These are phyloP conservation scores for Candidula unifasciata DNA, from an alignment of 2,888 invertebrate genomes.

Conservation along the genomic window DNA sequence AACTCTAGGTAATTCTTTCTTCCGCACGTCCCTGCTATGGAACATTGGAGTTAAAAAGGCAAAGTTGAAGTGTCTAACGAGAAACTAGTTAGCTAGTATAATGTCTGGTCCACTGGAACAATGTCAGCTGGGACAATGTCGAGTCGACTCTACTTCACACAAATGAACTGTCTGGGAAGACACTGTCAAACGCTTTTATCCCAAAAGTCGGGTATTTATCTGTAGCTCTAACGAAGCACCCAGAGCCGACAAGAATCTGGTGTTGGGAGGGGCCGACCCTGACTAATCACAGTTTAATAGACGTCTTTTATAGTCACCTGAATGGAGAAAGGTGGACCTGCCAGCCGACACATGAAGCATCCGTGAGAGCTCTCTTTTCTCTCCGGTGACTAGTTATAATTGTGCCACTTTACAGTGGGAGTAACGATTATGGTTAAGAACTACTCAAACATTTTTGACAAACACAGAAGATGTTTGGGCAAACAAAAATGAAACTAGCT, in stretches of 20 bases:
- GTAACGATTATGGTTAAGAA: background rate
- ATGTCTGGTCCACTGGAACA: background rate
- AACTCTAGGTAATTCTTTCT: no score
- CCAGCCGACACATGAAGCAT: constrained; percentile 7
- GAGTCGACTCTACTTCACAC: background rate
- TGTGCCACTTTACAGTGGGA: constrained; percentile 1
- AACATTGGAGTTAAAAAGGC: no score
- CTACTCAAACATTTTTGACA: constrained; percentile 26
- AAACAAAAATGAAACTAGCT: constrained; percentile 8
- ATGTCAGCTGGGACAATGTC: background rate
- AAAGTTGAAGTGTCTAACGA: background rate
- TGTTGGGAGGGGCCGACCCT: background rate
- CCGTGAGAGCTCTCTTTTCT: background rate
- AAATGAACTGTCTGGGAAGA: background rate
- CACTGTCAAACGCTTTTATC: background rate
- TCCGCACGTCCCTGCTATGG: no score
- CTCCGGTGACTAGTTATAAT: background rate
- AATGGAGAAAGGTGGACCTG: background rate
- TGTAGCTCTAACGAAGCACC: background rate
- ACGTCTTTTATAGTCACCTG: background rate
- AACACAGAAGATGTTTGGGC: constrained; percentile 34
- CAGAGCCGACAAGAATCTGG: constrained; percentile 1
- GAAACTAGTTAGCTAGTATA: background rate
- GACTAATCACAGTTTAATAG: constrained; percentile 36
- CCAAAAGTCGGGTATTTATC: background rate